These are phyloP conservation scores for Tolypeutes matacus DNA, from an alignment of 2,797 vertebrate species.

Conservation along the genomic window DNA sequence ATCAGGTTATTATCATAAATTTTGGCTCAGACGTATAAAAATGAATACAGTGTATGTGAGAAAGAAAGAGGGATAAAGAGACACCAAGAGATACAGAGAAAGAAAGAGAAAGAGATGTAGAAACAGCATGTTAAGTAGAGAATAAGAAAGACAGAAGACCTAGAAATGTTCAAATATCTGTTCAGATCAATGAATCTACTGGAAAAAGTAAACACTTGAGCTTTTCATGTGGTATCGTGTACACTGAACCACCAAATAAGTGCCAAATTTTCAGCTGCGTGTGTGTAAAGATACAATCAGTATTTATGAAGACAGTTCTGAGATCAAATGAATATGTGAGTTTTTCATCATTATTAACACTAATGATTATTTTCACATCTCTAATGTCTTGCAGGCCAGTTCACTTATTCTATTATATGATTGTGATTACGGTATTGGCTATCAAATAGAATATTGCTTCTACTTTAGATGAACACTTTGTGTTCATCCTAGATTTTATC, in stretches of 20 bases:
- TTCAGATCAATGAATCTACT: background rate
- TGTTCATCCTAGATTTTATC: background rate
- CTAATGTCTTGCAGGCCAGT: too few species aligned
- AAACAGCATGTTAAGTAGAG: background rate
- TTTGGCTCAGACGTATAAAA: background rate
- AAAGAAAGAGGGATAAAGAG: too few species aligned
- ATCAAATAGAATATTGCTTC: background rate
- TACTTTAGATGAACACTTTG: background rate
- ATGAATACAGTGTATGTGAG: background rate
- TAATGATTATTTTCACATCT: too few species aligned
- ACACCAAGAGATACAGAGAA: background rate
- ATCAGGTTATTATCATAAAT: background rate
- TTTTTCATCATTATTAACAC: background rate
- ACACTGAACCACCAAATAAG: background rate
- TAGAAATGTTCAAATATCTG: background rate
- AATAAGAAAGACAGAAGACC: background rate
- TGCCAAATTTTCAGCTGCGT: background rate
- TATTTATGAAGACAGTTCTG: background rate
- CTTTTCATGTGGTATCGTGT: background rate
- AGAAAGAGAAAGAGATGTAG: background rate
- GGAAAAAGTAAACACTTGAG: background rate
- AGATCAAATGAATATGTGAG: background rate
- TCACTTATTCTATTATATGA: background rate
- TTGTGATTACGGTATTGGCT: background rate
- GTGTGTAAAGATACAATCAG: background rate